phyloP scores from a whole-genome alignment of 1,140 invertebrate species.

The Archivesica marissinica region DNA sequence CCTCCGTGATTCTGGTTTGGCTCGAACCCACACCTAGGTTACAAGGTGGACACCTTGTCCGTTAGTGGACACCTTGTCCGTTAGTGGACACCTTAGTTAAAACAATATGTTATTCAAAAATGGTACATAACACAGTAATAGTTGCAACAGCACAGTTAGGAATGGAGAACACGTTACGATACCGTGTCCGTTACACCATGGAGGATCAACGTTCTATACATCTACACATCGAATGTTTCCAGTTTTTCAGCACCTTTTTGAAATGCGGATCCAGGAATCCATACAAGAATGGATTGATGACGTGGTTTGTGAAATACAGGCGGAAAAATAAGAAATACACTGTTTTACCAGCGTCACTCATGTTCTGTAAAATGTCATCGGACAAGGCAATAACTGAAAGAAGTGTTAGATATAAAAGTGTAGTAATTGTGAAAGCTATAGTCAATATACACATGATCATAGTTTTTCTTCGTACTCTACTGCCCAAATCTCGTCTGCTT shows the following conservation, averaged over 20 bases:
- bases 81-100: too few species aligned
- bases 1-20: too few species aligned
- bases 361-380: neutral
- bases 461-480: conserved; percentile 24
- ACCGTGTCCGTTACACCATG: too few species aligned
- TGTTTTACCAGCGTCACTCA: neutral
- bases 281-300: conserved; percentile 50
- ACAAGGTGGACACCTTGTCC: too few species aligned
- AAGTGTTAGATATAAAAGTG: conserved; percentile 34
- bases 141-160: too few species aligned
- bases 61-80: too few species aligned
- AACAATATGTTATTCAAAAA: too few species aligned
- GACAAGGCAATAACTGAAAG: conserved; percentile 25
- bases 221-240: neutral
- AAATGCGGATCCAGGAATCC: conserved; percentile 46
- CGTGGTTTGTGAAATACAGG: conserved; percentile 50
- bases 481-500: neutral
- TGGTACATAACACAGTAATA: too few species aligned
- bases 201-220: too few species aligned
- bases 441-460: conserved; percentile 39
- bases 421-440: conserved; percentile 27
- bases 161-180: too few species aligned
- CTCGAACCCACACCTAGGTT: too few species aligned
- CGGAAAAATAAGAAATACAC: conserved; percentile 42
- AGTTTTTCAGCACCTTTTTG: conserved; percentile 11